Percentiles rank a stretch among this genome's conserved stretches.
phyloP scores from a whole-genome alignment of 2,113 vertebrate genomes.

The Notechis scutatus region DNA sequence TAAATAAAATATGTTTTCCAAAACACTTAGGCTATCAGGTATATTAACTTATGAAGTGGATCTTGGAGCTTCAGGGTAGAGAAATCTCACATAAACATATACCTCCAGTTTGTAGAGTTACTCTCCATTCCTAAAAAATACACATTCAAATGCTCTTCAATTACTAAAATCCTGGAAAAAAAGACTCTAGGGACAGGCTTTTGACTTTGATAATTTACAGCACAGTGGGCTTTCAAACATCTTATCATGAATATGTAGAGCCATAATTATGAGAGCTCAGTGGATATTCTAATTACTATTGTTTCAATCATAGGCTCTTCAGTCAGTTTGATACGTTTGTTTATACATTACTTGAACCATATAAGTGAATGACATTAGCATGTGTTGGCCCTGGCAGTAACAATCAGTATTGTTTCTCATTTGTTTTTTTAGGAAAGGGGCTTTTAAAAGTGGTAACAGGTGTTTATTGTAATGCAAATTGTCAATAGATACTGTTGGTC shows the following conservation, averaged over 20 bases:
- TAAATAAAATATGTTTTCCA: neutral
- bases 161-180: slow-evolving; percentile 21
- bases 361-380: slow-evolving; percentile 39
- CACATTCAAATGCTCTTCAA: neutral
- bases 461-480: slow-evolving; percentile 61
- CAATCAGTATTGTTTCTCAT: slow-evolving; percentile 34
- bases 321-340: slow-evolving; percentile 18
- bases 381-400: slow-evolving; percentile 28
- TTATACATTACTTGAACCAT: slow-evolving; percentile 39
- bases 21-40: neutral
- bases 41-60: neutral
- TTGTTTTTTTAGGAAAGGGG: slow-evolving; percentile 33
- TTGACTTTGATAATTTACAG: neutral
- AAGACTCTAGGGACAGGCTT: neutral
- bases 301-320: slow-evolving; percentile 26
- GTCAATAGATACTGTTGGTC: slow-evolving; percentile 46
- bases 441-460: slow-evolving; percentile 55
- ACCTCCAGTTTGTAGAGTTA: neutral
- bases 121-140: neutral
- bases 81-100: neutral
- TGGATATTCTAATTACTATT: slow-evolving; percentile 19
- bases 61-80: neutral
- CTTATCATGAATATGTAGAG: slow-evolving; percentile 33
- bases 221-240: slow-evolving; percentile 19
- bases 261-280: slow-evolving; percentile 37